Conservation (phyloP, 2,797 vertebrate genomes). For the Scolopax rusticola region DNA sequence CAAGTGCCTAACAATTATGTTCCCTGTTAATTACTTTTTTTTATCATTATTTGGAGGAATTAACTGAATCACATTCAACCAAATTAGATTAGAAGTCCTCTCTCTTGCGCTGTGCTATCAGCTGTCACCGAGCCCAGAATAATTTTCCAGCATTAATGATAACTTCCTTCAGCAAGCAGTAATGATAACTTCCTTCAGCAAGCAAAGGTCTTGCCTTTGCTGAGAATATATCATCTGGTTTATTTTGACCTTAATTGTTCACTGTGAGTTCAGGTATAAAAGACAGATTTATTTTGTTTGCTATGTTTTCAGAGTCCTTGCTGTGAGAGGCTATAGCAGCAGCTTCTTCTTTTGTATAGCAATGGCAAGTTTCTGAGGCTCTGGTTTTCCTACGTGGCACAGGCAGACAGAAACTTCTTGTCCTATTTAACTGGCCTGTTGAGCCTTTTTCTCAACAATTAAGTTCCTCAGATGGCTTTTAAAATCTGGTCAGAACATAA, state of each 20-base stretch:
- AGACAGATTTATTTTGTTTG: neutral
- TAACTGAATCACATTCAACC: neutral
- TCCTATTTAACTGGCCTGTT: neutral
- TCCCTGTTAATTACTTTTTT: neutral
- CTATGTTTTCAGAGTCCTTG: neutral
- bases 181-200: neutral
- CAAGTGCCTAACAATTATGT: neutral
- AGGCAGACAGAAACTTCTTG: neutral
- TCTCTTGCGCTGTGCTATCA: neutral
- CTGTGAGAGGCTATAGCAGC: accelerated
- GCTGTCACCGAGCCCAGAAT: neutral
- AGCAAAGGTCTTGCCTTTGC: neutral
- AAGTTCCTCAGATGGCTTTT: neutral
- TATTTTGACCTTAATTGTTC: neutral
- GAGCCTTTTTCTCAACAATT: neutral
- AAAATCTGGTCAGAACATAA: neutral
- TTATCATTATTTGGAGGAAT: neutral
- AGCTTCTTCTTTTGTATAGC: neutral
- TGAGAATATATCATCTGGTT: neutral
- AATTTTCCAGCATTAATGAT: neutral
- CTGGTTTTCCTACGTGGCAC: neutral
- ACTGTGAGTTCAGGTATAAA: neutral
- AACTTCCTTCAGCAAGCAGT: neutral
- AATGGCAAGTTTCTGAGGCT: neutral
- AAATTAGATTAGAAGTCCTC: neutral